Evolutionary conservation across 2,797 vertebrate species (phyloP), one percentile per base, ranked within the genome.

Genomic region (Champsocephalus gunnari): DNA sequence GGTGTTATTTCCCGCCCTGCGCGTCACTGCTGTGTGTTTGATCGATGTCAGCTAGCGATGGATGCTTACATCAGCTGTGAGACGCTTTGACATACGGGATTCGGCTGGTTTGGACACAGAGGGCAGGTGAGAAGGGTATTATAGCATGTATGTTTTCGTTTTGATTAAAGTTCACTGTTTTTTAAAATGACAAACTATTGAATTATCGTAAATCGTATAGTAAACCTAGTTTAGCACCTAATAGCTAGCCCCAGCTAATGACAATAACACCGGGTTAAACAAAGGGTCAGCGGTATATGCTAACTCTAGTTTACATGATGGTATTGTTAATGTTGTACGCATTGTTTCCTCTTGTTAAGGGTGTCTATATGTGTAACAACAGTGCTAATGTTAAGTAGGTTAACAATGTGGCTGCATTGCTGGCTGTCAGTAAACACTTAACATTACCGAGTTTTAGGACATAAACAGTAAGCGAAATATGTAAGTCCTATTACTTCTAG

Each of bases 1-100:
- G 19, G 47, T 53, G 57, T 75, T 45, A 24, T 86, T 92, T 92
- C 90, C 88, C 89, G 89, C 90, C 67, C 62, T 38, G n/a, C 34
- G 60, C 83, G 87, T 92, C 88, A 91, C 77, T 0, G 28, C 34
- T 41, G 66, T 55, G 51, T 69, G 66, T 49, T 2, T 82, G 84
- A 75, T 84, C 79, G 79, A 54, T 75, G 1, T 66, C 74, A 79
- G 55, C 66, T 84, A 84, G 89, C 64, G 7, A 87, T 90, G 89
- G 81, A 74, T 24, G 32, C 59, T 73, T 69, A 28, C 87, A 81
- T 90, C 89, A 88, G 81, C 92, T 85, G 83, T 58, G 71, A 12
- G 81, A 78, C 70, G 73, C 76, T 85, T 48, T 92, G 81, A 90
- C 81, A 10, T 73, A 50, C 87, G 84, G 87, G 66, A 65, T 76